A percentile compares a stretch with the other conserved stretches of the same genome.
Evolutionary conservation across 2,113 vertebrate species (phyloP).

Genomic region (Speoplatyrhinus poulsoni): DNA sequence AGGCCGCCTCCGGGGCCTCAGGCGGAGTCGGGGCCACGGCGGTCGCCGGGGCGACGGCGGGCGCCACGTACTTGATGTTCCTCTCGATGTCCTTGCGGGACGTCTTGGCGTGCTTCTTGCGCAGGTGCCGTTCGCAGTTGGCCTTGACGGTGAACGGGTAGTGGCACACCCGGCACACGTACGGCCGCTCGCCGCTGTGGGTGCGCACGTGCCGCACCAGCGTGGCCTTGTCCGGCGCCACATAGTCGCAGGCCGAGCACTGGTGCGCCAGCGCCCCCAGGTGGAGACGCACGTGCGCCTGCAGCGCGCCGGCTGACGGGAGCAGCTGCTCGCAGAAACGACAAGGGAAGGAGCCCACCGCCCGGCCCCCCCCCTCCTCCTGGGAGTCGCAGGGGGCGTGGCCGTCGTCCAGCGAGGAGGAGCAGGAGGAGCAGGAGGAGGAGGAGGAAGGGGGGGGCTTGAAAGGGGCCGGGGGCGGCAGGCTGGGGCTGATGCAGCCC

Average conservation of each 20-base stretch:
- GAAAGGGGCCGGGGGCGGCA: constrained; percentile 83
- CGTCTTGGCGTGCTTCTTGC: constrained; percentile 95
- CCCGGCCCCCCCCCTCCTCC: constrained; percentile 83
- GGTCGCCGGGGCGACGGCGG: constrained; percentile 39
- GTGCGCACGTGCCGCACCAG: constrained; percentile 95
- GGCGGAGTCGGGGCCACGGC: constrained; percentile 22
- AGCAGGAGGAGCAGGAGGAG: constrained; percentile 65
- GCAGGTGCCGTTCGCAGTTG: constrained; percentile 96
- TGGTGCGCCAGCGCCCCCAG: constrained; percentile 92
- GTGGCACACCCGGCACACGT: constrained; percentile 96
- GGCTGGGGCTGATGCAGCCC: constrained; percentile 89
- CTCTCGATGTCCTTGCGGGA: constrained; percentile 96
- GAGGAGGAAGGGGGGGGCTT: constrained; percentile 78
- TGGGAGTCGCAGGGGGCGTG: constrained; percentile 80
- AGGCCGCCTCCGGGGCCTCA: constrained; percentile 80
- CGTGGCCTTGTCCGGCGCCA: constrained; percentile 93
- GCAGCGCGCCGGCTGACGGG: constrained; percentile 86
- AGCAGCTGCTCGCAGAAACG: constrained; percentile 88
- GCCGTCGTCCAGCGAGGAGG: constrained; percentile 68
- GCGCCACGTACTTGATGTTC: constrained; percentile 92
- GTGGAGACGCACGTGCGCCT: constrained; percentile 93
- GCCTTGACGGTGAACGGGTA: constrained; percentile 98
- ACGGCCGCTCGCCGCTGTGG: constrained; percentile 95
- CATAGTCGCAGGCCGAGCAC: constrained; percentile 96
- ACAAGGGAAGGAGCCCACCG: constrained; percentile 86